Percentiles rank a stretch among this genome's conserved stretches.
These are phyloP conservation scores for Ceriagrion tenellum DNA, from an alignment of 2,888 invertebrate species.

Conservation along the genomic window DNA sequence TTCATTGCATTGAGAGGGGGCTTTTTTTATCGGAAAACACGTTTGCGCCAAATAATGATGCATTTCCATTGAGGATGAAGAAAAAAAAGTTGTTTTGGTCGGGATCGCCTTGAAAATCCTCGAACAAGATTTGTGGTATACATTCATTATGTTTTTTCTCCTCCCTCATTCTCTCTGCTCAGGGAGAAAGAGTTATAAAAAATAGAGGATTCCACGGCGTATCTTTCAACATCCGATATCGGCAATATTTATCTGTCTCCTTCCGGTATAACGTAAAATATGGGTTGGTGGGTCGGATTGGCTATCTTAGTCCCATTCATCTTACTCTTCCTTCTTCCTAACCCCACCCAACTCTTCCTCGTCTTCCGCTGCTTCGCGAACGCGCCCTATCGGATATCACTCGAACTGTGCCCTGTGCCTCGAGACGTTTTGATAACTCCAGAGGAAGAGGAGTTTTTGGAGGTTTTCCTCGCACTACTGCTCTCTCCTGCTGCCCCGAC, in stretches of 20 bases:
- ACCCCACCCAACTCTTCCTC: not conserved
- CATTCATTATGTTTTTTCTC: not conserved
- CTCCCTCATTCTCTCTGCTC: not conserved
- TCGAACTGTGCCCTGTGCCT: not conserved
- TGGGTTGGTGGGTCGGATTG: slow-evolving; percentile 11
- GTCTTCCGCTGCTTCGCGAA: not conserved
- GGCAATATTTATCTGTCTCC: slow-evolving; percentile 52
- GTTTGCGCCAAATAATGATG: not conserved
- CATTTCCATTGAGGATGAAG: not conserved
- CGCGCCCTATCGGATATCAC: not conserved
- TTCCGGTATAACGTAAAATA: slow-evolving; percentile 33
- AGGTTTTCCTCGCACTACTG: not conserved
- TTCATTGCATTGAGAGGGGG: not conserved
- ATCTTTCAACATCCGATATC: slow-evolving; percentile 49
- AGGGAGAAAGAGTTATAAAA: not conserved
- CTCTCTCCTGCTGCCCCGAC: not conserved
- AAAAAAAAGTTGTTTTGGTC: not conserved
- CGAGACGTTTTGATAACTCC: not conserved
- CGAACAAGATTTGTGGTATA: slow-evolving; percentile 3
- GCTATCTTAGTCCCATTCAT: slow-evolving; percentile 30
- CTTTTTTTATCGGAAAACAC: not conserved
- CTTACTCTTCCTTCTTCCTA: not conserved
- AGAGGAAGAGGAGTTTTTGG: not conserved
- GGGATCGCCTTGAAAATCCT: not conserved
- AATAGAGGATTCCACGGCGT: not conserved